Evolutionary conservation across 2,113 vertebrate genomes (phyloP).

Genomic region (Beaufortia kweichowensis): DNA sequence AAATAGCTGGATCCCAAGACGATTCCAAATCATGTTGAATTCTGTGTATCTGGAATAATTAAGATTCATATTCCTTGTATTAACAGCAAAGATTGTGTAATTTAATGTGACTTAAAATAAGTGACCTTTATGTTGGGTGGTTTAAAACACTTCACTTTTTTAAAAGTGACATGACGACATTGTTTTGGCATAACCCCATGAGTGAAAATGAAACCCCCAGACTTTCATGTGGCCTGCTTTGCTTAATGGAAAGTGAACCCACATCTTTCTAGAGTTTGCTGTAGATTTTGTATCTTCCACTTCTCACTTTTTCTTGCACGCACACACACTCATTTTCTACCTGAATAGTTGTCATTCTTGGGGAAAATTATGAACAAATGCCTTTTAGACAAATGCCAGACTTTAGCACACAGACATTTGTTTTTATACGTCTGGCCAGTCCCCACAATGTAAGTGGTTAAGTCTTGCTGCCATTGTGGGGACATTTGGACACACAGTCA

Average conservation of each 20-base stretch:
- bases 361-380: slow-evolving; percentile 29
- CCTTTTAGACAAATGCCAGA: neutral
- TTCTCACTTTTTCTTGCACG: neutral
- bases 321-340: slow-evolving; percentile 1
- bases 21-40: neutral
- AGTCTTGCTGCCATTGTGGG: too few species aligned
- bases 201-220: neutral
- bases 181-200: slow-evolving; percentile 1
- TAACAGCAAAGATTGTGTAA: neutral
- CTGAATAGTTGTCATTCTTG: slow-evolving; percentile 12
- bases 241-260: neutral
- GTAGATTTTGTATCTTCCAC: neutral
- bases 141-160: neutral
- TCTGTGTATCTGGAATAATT: neutral
- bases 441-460: too few species aligned
- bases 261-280: slow-evolving; percentile 1
- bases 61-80: neutral
- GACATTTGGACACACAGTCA: too few species aligned
- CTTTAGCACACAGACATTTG: neutral
- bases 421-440: too few species aligned
- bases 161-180: neutral
- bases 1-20: too few species aligned
- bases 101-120: neutral
- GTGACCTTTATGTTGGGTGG: neutral
- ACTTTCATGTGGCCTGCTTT: neutral